Evolutionary conservation across 2,888 invertebrate genomes (phyloP).

Genomic region (Rhagophthalmus giganteus): DNA sequence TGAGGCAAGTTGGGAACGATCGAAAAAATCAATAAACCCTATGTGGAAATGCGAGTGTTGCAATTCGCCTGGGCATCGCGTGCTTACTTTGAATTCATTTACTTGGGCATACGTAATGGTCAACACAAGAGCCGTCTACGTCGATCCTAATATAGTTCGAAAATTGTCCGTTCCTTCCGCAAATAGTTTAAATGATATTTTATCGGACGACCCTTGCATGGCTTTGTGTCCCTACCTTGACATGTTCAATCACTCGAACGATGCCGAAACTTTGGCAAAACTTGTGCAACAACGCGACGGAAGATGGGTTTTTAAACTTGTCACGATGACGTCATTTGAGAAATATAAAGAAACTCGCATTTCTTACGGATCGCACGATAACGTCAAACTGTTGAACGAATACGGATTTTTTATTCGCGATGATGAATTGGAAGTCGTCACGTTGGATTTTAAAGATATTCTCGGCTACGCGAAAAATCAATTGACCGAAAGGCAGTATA

Average conservation of each 20-base stretch:
- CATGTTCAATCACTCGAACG: conserved; percentile 82
- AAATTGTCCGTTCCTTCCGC: conserved; percentile 46
- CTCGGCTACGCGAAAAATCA: conserved; percentile 51
- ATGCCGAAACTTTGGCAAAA: conserved; percentile 60
- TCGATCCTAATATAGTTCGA: conserved; percentile 60
- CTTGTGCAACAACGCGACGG: conserved; percentile 42
- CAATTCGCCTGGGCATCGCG: conserved; percentile 50
- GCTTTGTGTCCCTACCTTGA: conserved; percentile 88
- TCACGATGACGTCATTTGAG: conserved; percentile 58
- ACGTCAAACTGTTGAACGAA: conserved; percentile 77
- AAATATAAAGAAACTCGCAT: conserved; percentile 81
- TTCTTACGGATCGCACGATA: conserved; percentile 83
- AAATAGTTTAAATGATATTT: conserved; percentile 42
- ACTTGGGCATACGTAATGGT: conserved; percentile 84
- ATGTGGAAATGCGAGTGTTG: conserved; percentile 55
- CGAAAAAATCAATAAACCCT: conserved; percentile 55
- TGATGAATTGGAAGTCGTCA: conserved; percentile 70
- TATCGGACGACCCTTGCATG: conserved; percentile 65
- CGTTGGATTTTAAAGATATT: conserved; percentile 62
- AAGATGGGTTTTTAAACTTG: conserved; percentile 59
- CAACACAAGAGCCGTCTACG: conserved; percentile 82
- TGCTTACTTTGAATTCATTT: conserved; percentile 63
- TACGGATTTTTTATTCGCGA: conserved; percentile 80
- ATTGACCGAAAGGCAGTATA: conserved; percentile 54
- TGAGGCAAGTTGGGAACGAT: conserved; percentile 51